These are phyloP conservation scores for Liparis tanakae DNA, from an alignment of 2,797 vertebrate genomes.

Conservation along the genomic window DNA sequence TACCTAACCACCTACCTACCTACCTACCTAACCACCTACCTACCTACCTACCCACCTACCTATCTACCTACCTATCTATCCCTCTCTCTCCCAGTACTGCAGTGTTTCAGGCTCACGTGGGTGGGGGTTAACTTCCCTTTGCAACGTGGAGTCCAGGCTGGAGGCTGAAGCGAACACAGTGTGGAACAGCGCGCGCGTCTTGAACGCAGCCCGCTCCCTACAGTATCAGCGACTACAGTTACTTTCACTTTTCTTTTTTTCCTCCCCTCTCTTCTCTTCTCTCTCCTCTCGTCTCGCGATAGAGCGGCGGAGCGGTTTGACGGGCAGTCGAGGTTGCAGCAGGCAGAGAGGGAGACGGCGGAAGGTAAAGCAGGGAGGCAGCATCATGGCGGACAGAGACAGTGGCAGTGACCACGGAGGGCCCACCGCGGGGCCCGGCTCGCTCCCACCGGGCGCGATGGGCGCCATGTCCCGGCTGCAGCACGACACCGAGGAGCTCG, in stretches of 20 bases:
- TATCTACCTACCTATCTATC: slow-evolving; percentile 15
- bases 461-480: slow-evolving; percentile 91
- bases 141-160: neutral
- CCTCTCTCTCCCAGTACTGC: slow-evolving; percentile 23
- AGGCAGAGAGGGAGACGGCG: slow-evolving; percentile 87
- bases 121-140: slow-evolving; percentile 44
- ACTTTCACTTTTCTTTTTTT: slow-evolving; percentile 61
- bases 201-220: slow-evolving; percentile 71
- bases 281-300: slow-evolving; percentile 87
- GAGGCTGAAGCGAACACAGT: slow-evolving; percentile 4
- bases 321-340: slow-evolving; percentile 90
- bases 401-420: slow-evolving; percentile 96
- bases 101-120: slow-evolving; percentile 33
- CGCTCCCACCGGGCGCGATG: slow-evolving; percentile 85
- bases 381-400: slow-evolving; percentile 99
- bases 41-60: slow-evolving; percentile 7
- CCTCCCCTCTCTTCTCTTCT: slow-evolving; percentile 13
- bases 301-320: slow-evolving; percentile 85
- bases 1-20: neutral
- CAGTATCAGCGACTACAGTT: slow-evolving; percentile 61
- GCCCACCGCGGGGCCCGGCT: slow-evolving; percentile 89
- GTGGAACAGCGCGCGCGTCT: slow-evolving; percentile 35
- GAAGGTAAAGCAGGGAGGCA: slow-evolving; percentile 90
- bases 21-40: neutral
- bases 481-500: slow-evolving; percentile 98